Evolutionary conservation across 2,113 vertebrate species (phyloP), one percentile per base, ranked within the genome.

Genomic region (Tetrao urogallus): DNA sequence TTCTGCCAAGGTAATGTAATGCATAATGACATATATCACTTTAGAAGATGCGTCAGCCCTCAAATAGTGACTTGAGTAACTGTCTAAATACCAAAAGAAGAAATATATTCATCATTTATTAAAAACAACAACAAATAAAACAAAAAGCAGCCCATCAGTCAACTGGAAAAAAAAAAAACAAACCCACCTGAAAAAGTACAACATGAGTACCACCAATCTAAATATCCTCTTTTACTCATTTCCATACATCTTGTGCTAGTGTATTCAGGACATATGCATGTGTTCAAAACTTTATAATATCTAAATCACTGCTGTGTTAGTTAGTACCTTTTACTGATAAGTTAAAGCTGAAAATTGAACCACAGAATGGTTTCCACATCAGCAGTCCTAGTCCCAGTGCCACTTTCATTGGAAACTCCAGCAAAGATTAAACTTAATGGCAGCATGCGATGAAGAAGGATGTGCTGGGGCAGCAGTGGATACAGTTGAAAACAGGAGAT

Each of bases 381-480:
- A 79, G 11, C 58, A 71, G 13, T 45, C 21, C 24, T 63, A 34
- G 45, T 40, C 5, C 18, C 87, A 28, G 11, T 78, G 63, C 15
- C 21, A 40, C 20, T 76, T 73, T 72, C 38, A 38, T 5, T 69
- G 40, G 22, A 72, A 40, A 48, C 7, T 92, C 11, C 63, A 76
- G 34, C 0, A 5, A 70, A 84, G n/a, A 21, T 65, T 86, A 61
- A 81, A 34, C 11, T 16, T 48, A 22, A 20, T 12, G 22, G 9
- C 32, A 20, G 19, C 16, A 12, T 18, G 32, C 1, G 13, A 27
- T 45, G 24, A n/a, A 65, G 58, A 75, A 25, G 1, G 4, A 2
- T 8, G 5, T 40, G 10, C 18, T 75, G 32, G 10, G 86, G 20
- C 3, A 2, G 67, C 57, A 72, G 43, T 0, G 0, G 5, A 45